phyloP scores from a whole-genome alignment of 2,797 vertebrate species.

The Chaetophractus vellerosus region DNA sequence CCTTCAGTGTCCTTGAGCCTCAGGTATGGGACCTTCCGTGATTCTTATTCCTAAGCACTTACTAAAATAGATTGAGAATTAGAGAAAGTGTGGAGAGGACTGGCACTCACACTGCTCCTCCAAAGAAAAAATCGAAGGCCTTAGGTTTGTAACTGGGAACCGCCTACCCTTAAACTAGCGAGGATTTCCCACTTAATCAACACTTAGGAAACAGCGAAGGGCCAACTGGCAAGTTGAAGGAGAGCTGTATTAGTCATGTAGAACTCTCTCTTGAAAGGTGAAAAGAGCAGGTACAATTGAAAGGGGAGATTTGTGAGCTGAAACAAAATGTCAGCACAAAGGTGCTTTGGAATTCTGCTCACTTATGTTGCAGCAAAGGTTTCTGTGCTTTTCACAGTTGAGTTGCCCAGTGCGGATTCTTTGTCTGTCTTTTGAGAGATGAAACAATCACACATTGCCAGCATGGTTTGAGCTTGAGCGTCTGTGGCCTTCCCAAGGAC shows the following conservation, averaged over 20 bases:
- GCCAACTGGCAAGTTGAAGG: background rate
- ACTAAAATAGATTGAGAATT: constrained; percentile 16
- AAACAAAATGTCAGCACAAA: constrained; percentile 31
- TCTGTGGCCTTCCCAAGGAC: background rate
- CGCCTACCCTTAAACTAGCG: constrained; percentile 31
- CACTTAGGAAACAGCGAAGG: constrained; percentile 24
- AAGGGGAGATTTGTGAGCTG: background rate
- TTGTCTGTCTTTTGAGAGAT: background rate
- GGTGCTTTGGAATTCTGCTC: background rate
- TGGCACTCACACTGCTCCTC: background rate
- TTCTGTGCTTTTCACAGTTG: background rate
- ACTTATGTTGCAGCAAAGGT: background rate
- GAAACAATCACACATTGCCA: background rate
- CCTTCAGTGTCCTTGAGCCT: background rate
- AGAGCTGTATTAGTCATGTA: background rate
- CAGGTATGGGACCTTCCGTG: background rate
- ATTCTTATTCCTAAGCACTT: background rate
- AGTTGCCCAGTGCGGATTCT: background rate
- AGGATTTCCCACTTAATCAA: constrained; percentile 52
- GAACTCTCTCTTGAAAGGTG: background rate
- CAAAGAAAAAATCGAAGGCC: constrained; percentile 5
- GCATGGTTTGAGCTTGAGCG: background rate
- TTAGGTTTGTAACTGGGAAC: background rate
- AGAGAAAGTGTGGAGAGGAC: background rate
- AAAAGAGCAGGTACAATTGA: background rate